Base-by-base conservation (phyloP, 2,797 vertebrate species). In the Microhierax caerulescens region DNA sequence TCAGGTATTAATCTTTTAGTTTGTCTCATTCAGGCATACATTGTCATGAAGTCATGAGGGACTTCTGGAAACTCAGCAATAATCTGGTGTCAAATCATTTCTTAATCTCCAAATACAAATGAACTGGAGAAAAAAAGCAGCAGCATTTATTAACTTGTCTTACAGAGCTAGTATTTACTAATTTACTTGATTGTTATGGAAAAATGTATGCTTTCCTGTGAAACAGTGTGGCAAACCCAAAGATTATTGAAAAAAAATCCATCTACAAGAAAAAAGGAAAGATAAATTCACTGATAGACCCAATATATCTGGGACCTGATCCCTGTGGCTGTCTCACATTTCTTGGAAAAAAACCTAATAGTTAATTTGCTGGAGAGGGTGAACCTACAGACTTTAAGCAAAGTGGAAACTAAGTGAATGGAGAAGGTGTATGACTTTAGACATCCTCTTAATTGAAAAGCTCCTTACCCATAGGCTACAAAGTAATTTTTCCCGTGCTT, bases 381-480 rank as follows among this genome's bases (percentile, higher is more conserved):
- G 34, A 87, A 69, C 25, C 17, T 63, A 13, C 32, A 83, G 80
- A 83, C 47, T 56, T 80, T 70, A 83, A 67, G 43, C 19, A 65
- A 50, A 22, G 4, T 37, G 15, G 41, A 10, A 92, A 67, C 27
- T 16, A 53, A 88, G 50, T n/a, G 11, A 90, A 36, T 11, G 20
- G 28, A 75, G 37, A 28, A 87, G 3, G 17, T 50, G 34, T 34
- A 47, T 21, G 9, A 69, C 76, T 48, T 67, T 61, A 76, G 59
- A 61, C 50, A 65, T 64, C 16, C 7, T 79, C 54, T 73, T 92
- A 43, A 72, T 76, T 91, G 92, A 85, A 30, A 85, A 85, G 37
- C 10, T 92, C 15, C n/a, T 64, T 57, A 73, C 17, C 61, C 37
- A 45, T 34, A 73, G 59, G 41, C 41, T 78, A 43, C 23, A 93